Evolutionary conservation across 2,797 vertebrate species (phyloP), one percentile per base, ranked within the genome.

Genomic region (Borostomias antarcticus): DNA sequence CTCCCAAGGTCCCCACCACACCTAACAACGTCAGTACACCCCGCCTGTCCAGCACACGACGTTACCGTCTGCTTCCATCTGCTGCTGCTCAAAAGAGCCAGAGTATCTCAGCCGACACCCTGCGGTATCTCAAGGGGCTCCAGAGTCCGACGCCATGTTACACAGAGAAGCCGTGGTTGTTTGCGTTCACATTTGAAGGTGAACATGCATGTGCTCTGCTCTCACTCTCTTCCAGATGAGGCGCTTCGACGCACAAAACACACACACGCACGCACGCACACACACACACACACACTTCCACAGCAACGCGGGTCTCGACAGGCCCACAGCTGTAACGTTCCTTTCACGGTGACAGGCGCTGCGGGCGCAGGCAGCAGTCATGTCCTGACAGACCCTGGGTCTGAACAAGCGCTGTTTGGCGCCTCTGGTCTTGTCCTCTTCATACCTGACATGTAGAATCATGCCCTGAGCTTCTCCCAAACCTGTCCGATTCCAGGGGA

Each of bases 371-470:
- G 92, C 94, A 91, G 86, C 84, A 94, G 92, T 90, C 97, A 95
- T 94, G 97, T 96, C 94, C 91, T 88, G 94, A 96, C 97, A 89
- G 89, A 92, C 89, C 91, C 83, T 87, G 85, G 92, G 91, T 93
- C 88, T 93, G 92, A 94, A 93, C 93, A 93, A 95, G 94, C 89
- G 89, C 81, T 77, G 83, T 87, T 86, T 93, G 96, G 98, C 97
- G 96, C 97, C 97, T 98, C 96, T 94, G 95, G 96, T 98, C 98
- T 96, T 98, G 98, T 96, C 95, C 94, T 90, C 87, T 87, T 94
- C 96, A 97, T 96, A 94, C 94, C 93, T 95, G 92, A 91, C 97
- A 96, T 92, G 98, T 96, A 94, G 89, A 82, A 92, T 97, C 98
- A 95, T 90, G 98, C 94, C 95, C 87, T 40, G 40, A 88, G 84